Base-by-base conservation (phyloP, 1,140 invertebrate genomes). In the Trichonephila inaurata region DNA sequence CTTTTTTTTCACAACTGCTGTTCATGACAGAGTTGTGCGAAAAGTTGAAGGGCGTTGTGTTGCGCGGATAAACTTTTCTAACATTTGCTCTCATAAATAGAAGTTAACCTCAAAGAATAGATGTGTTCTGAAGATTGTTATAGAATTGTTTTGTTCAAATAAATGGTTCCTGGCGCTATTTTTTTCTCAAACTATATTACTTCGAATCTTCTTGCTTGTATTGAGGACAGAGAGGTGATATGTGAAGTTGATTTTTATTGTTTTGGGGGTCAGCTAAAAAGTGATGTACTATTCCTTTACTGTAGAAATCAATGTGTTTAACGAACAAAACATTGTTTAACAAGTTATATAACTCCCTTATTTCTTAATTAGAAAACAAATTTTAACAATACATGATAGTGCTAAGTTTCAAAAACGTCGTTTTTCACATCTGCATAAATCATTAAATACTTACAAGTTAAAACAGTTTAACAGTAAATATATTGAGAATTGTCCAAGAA, bases 1-100 rank as follows among this genome's bases (percentile, higher is more conserved):
- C 86, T 40, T 88, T 64, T 66, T 83, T 64, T 64, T 64, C 28
- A 33, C 61, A 88, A 88, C 86, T 88, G 86, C 86, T 88, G 86
- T 64, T 88, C 62, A 12, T 88, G 86, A 88, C 86, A 88, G 24
- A 64, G 62, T 64, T 40, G 40, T 18, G 60, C 28, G 86, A 40
- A 61, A 64, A 88, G 60, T 88, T 88, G 62, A 88, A 64, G 86
- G 86, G 60, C 58, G 44, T 61, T 28, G 40, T 51, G 44, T 40
- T 40, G 72, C 33, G 72, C 72, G 33, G 51, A 51, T 51, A 51
- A 51, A 77, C 72, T 77, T 77, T 77, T 77, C 72, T 77, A 77
- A 77, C 33, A 77, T 77, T 77, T 77, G 28, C 72, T 77, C 28
- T 19, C 72, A 77, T 77, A 77, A 77, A 77, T 28, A 77, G 33